Evolutionary conservation across 2,797 vertebrate genomes (phyloP).

Genomic region (Gobio occitaniae): DNA sequence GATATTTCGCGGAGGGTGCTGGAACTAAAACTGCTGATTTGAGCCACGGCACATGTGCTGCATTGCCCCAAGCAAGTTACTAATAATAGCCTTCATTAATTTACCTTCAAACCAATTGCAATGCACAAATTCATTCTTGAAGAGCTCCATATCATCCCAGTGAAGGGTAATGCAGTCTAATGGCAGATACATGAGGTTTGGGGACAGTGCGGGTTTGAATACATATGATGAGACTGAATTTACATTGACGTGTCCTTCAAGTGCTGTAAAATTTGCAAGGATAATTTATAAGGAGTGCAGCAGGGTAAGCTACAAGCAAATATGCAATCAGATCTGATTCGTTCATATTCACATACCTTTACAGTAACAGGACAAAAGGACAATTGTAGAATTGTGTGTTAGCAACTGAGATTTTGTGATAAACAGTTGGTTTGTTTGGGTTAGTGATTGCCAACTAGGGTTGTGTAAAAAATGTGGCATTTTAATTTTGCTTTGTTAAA

Average conservation of each 20-base stretch:
- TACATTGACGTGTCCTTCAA: neutral
- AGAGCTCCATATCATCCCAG: neutral
- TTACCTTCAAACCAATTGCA: slow-evolving; percentile 36
- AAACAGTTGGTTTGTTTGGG: neutral
- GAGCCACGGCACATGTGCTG: slow-evolving; percentile 40
- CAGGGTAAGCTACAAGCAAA: neutral
- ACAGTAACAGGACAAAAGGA: neutral
- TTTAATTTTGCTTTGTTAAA: neutral
- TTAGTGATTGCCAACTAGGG: neutral
- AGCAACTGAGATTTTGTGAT: neutral
- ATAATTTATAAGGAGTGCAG: slow-evolving; percentile 5
- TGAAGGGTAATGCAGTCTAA: slow-evolving; percentile 14
- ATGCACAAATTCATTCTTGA: slow-evolving; percentile 25
- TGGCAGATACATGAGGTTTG: neutral
- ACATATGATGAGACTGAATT: neutral
- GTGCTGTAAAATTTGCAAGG: neutral
- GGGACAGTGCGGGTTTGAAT: neutral
- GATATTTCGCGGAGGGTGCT: neutral
- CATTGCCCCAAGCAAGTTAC: slow-evolving; percentile 36
- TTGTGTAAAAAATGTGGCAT: neutral
- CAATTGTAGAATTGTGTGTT: neutral
- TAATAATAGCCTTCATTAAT: slow-evolving; percentile 51
- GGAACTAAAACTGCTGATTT: slow-evolving; percentile 38
- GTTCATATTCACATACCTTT: neutral
- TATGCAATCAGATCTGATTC: neutral